phyloP scores from a whole-genome alignment of 2,888 invertebrate species.

The Eilema sororculum region DNA sequence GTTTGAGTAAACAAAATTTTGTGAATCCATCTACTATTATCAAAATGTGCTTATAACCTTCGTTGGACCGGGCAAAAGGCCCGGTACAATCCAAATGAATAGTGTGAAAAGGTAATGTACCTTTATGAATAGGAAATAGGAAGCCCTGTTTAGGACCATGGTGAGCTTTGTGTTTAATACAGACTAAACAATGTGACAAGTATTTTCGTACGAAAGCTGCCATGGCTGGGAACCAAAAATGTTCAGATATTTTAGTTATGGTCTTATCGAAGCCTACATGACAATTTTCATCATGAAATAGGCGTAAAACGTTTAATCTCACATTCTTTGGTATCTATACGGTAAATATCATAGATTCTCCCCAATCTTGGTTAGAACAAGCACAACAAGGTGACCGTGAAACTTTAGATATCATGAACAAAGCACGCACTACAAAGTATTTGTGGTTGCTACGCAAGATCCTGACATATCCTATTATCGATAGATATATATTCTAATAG shows the following conservation, averaged over 20 bases:
- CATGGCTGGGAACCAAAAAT: slow-evolving; percentile 20
- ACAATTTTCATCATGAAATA: slow-evolving; percentile 24
- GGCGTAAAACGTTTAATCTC: no score
- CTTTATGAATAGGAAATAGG: slow-evolving; percentile 12
- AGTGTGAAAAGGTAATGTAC: neutral
- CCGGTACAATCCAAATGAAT: neutral
- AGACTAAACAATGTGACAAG: no score
- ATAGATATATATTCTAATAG: no score
- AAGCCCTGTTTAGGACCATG: slow-evolving; percentile 19
- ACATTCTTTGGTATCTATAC: no score
- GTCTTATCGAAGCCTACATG: slow-evolving; percentile 20
- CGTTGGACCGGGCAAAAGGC: neutral
- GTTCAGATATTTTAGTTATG: slow-evolving; percentile 15
- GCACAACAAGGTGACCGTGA: no score
- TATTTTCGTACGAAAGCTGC: slow-evolving; percentile 18
- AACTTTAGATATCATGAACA: no score
- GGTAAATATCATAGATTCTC: no score
- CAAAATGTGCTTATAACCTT: neutral
- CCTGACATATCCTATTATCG: no score
- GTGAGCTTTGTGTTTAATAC: slow-evolving; percentile 13
- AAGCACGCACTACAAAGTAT: no score
- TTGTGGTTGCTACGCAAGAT: no score
- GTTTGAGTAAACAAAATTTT: neutral
- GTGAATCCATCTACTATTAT: neutral
- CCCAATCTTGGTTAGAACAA: no score